Percentiles rank a stretch among this genome's conserved stretches.
Conservation (phyloP, 1,140 invertebrate genomes). For the Drosophila carrolli region DNA sequence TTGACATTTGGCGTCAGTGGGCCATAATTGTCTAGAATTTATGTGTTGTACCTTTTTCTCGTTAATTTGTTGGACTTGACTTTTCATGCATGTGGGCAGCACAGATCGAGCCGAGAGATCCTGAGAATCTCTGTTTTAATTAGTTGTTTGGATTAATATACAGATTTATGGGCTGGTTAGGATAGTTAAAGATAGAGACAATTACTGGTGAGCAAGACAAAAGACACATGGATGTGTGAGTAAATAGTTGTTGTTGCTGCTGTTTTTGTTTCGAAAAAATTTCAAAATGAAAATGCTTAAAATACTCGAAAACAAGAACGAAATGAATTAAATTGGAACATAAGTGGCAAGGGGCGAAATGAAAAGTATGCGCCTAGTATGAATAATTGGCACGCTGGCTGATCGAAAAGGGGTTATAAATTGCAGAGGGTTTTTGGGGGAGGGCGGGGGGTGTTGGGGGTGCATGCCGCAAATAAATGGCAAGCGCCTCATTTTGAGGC, state of each 20-base stretch:
- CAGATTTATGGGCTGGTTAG: slow-evolving; percentile 38
- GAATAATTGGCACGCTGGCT: slow-evolving; percentile 73
- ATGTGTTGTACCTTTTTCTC: slow-evolving; percentile 81
- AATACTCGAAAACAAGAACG: slow-evolving; percentile 35
- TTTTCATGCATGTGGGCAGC: slow-evolving; percentile 60
- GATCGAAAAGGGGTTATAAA: slow-evolving; percentile 17
- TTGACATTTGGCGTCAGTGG: slow-evolving; percentile 84
- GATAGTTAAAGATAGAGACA: slow-evolving; percentile 47
- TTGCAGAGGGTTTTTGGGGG: slow-evolving; percentile 2
- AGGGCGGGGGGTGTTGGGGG: slow-evolving; percentile 8
- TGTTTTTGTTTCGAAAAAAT: slow-evolving; percentile 34
- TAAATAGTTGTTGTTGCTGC: slow-evolving; percentile 72
- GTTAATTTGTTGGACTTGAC: slow-evolving; percentile 64
- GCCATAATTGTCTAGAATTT: slow-evolving; percentile 83
- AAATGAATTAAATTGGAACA: slow-evolving; percentile 36
- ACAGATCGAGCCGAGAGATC: slow-evolving; percentile 21
- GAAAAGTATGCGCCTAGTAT: slow-evolving; percentile 64
- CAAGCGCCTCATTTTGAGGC: slow-evolving; percentile 80
- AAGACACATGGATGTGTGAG: slow-evolving; percentile 84
- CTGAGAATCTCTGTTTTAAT: slow-evolving; percentile 66
- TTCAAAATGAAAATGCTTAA: slow-evolving; percentile 67
- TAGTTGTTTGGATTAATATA: slow-evolving; percentile 65
- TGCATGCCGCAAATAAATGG: slow-evolving; percentile 77
- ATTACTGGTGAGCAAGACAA: slow-evolving; percentile 84
- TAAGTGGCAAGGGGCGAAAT: slow-evolving; percentile 26